Conservation (phyloP, 2,888 invertebrate genomes). For the Tipula confusa region DNA sequence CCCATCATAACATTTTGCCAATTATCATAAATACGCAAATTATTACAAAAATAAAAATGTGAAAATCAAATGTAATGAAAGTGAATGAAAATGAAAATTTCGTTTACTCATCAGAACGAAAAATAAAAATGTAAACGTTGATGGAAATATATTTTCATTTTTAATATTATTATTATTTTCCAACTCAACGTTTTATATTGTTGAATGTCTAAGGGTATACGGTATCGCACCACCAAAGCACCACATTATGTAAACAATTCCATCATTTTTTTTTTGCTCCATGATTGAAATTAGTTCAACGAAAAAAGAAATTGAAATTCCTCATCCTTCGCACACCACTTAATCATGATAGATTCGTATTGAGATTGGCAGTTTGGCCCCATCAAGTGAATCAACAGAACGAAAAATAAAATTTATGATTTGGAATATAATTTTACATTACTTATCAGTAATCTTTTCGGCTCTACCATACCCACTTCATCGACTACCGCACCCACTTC, state of each 20-base stretch:
- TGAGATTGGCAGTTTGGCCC: background rate
- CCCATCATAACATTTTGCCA: background rate
- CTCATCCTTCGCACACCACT: background rate
- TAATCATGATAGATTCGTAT: background rate
- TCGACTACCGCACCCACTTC: background rate
- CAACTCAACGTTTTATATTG: background rate
- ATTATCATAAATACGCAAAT: background rate
- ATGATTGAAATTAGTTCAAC: conserved; percentile 13
- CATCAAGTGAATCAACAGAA: background rate
- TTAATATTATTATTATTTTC: background rate
- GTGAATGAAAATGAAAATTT: background rate
- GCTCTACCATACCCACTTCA: background rate
- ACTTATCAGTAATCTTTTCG: background rate
- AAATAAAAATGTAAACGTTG: background rate
- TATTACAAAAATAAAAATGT: background rate
- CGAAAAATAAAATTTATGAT: background rate
- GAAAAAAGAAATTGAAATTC: background rate
- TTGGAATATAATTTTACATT: background rate
- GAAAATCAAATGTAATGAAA: conserved; percentile 13
- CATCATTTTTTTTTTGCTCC: background rate
- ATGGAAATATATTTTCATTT: background rate
- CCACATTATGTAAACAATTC: background rate
- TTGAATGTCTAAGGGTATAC: background rate
- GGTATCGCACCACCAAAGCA: background rate
- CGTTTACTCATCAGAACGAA: conserved; percentile 5